Evolutionary conservation across 2,888 invertebrate genomes (phyloP).

Genomic region (Pediacus dermestoides): DNA sequence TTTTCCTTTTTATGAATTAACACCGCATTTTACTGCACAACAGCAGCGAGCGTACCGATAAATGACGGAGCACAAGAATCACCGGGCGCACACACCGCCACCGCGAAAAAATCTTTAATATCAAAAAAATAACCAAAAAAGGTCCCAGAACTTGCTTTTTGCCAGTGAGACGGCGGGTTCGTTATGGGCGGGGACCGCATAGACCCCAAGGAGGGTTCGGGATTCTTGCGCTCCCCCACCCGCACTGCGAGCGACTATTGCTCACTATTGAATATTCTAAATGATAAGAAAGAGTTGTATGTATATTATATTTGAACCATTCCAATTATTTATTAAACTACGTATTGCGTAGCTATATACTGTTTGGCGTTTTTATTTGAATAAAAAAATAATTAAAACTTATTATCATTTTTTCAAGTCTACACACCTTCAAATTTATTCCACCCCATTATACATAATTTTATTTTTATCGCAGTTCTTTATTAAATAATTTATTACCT

Average conservation of each 20-base stretch:
- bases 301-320: constrained; percentile 48
- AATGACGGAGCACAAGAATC: constrained; percentile 28
- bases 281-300: constrained; percentile 50
- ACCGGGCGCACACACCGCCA: constrained; percentile 5
- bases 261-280: constrained; percentile 53
- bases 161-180: constrained; percentile 48
- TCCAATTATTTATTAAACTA: constrained; percentile 46
- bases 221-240: constrained; percentile 36
- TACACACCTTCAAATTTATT: no score
- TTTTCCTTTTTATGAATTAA: constrained; percentile 44
- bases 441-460: no score
- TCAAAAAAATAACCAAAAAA: constrained; percentile 12
- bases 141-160: constrained; percentile 39
- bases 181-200: constrained; percentile 39
- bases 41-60: constrained; percentile 34
- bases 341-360: constrained; percentile 50
- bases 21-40: constrained; percentile 34
- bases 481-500: no score
- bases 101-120: neutral
- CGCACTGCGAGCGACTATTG: constrained; percentile 50
- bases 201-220: constrained; percentile 35
- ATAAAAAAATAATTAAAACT: constrained; percentile 36
- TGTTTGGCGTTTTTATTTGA: constrained; percentile 53
- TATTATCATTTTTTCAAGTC: no score
- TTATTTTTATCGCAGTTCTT: no score